Percentiles rank a stretch among this genome's conserved stretches.
These are phyloP conservation scores for Synanthedon myopaeformis DNA, from an alignment of 2,888 invertebrate genomes.

Conservation along the genomic window DNA sequence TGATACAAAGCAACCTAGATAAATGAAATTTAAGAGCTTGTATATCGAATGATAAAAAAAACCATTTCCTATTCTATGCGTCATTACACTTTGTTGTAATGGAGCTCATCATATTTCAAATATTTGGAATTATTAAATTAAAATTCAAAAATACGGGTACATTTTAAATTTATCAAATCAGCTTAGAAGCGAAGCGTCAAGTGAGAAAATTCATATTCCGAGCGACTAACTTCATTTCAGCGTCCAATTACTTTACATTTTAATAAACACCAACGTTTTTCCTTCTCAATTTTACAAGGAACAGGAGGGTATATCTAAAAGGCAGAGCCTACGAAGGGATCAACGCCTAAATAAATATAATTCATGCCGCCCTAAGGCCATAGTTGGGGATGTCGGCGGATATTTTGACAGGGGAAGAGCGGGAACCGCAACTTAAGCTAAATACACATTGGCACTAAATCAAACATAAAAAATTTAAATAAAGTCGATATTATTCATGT, in stretches of 20 bases:
- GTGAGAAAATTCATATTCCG: background rate
- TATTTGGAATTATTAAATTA: no score
- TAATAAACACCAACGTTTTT: background rate
- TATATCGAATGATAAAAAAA: no score
- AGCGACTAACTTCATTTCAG: background rate
- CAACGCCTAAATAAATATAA: slow-evolving; percentile 8
- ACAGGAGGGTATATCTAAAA: background rate
- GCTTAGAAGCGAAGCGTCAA: background rate
- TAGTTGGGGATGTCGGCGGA: slow-evolving; percentile 10
- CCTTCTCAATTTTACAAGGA: background rate
- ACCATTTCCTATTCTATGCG: no score
- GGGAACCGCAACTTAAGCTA: background rate
- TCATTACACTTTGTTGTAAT: no score
- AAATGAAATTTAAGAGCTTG: no score
- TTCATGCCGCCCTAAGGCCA: slow-evolving; percentile 16
- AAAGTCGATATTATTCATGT: background rate
- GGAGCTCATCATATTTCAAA: no score
- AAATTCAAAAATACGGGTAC: no score
- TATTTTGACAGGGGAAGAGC: slow-evolving; percentile 7
- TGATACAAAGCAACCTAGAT: no score
- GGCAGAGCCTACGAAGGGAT: background rate
- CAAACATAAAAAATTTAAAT: background rate
- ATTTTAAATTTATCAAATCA: no score
- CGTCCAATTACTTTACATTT: background rate
- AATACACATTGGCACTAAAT: background rate